A percentile compares a stretch with the other conserved stretches of the same genome.
phyloP scores from a whole-genome alignment of 2,797 vertebrate species.

The Manis javanica region DNA sequence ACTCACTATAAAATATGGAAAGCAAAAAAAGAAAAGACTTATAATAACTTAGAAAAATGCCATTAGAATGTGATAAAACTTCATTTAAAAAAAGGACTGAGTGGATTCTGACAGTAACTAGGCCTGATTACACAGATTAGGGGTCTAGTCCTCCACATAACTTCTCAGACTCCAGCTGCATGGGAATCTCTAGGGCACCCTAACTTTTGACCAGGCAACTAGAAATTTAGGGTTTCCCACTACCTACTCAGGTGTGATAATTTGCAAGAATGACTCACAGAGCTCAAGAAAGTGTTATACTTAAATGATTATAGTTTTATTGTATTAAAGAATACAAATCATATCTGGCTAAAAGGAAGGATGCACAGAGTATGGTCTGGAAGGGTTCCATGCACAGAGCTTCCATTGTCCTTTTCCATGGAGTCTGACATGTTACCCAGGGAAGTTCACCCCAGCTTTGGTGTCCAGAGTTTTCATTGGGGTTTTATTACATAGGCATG shows the following conservation, averaged over 20 bases:
- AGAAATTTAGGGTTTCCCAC: background rate
- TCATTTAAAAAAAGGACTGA: background rate
- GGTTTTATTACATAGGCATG: background rate
- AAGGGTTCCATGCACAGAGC: background rate
- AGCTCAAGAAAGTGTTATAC: background rate
- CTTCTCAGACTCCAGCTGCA: background rate
- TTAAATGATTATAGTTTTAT: background rate
- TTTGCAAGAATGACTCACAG: background rate
- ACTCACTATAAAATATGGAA: background rate
- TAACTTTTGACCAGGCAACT: background rate
- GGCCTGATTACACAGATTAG: background rate
- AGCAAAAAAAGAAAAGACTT: background rate
- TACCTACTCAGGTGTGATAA: background rate
- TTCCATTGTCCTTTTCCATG: background rate
- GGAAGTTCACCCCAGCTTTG: background rate
- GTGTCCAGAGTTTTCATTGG: background rate
- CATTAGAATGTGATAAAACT: background rate
- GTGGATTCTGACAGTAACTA: background rate
- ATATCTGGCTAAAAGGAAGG: background rate
- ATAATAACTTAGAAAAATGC: conserved; percentile 5
- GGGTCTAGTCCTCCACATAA: background rate
- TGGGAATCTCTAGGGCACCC: background rate
- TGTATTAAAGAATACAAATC: background rate
- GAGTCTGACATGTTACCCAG: background rate
- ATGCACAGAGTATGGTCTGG: background rate